Base-by-base conservation (phyloP, 2,797 vertebrate genomes). In the Karalla daura region DNA sequence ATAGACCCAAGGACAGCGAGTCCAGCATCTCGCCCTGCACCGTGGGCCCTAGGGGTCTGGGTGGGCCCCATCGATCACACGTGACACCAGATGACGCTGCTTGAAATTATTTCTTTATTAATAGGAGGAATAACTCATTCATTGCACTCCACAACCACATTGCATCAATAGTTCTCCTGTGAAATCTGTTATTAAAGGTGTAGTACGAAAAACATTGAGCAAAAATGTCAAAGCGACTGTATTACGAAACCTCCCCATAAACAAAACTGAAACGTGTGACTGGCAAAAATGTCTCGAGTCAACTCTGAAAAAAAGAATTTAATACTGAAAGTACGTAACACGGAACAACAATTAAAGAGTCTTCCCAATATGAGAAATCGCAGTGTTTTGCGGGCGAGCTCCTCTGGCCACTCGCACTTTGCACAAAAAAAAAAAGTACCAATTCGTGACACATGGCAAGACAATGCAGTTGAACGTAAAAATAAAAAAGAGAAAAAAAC, bases 321-420 rank as follows among this genome's bases (percentile, higher is more conserved):
- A 94, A 95, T 90, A 95, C 94, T 94, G 93, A 93, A 93, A 90
- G 67, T 78, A 90, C 77, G 81, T 86, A 89, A 93, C 88, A 90
- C 89, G 88, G 88, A 79, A 89, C 81, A 90, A 87, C 63, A 87
- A 85, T 83, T 90, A 91, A 90, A 84, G 56, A n/a, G 86, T 92
- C 94, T 95, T 95, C 94, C 93, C 94, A 95, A 95, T 94, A 94
- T 94, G 94, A 95, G 94, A 95, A 95, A 94, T 92, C 86, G 81
- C 88, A 83, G 83, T 59, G 85, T 91, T 92, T 90, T 92, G 90
- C 91, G 84, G n/a, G 53, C 4, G 86, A 92, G 91, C 93, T 93
- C 91, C 88, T 86, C 81, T 78, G 83, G 84, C 91, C 82, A 83
- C 53, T 78, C 83, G 89, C 91, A 93, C 91, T 93, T 79, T 67